Percentiles rank a stretch among this genome's conserved stretches.
Evolutionary conservation across 2,797 vertebrate genomes (phyloP).

Genomic region (Uromys caudimaculatus): DNA sequence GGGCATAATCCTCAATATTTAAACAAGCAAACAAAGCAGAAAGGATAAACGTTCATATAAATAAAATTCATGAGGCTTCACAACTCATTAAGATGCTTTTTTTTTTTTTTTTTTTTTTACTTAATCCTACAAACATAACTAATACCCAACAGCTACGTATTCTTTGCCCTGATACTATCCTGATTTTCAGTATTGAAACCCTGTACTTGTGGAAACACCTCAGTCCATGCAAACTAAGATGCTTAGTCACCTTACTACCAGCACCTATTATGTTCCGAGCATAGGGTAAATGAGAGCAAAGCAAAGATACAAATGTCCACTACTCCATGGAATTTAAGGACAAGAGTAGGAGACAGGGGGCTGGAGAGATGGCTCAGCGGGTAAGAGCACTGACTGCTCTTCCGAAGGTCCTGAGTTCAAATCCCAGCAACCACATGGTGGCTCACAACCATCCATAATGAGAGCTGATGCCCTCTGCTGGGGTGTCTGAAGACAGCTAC

Average conservation of each 20-base stretch:
- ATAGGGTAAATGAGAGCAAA: neutral
- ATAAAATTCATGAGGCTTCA: conserved; percentile 52
- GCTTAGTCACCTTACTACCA: neutral
- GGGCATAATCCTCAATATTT: neutral
- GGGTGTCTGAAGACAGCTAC: no score
- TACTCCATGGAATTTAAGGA: conserved; percentile 45
- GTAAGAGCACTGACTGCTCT: no score
- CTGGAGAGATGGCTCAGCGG: no score
- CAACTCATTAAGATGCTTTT: conserved; percentile 32
- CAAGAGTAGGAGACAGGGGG: neutral
- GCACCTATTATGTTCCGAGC: neutral
- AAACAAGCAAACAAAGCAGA: neutral
- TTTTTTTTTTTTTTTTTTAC: conserved; percentile 44
- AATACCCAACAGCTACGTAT: neutral
- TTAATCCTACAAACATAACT: conserved; percentile 51
- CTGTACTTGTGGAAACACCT: neutral
- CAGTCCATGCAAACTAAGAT: neutral
- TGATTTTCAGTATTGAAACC: conserved; percentile 35
- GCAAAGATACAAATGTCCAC: neutral
- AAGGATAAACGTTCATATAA: neutral
- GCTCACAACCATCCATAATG: no score
- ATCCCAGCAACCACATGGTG: no score
- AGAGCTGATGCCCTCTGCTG: no score
- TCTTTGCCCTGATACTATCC: neutral
- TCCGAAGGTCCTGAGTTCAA: no score